phyloP scores from a whole-genome alignment of 1,140 invertebrate species.

The Lamellibrachia luymesi region DNA sequence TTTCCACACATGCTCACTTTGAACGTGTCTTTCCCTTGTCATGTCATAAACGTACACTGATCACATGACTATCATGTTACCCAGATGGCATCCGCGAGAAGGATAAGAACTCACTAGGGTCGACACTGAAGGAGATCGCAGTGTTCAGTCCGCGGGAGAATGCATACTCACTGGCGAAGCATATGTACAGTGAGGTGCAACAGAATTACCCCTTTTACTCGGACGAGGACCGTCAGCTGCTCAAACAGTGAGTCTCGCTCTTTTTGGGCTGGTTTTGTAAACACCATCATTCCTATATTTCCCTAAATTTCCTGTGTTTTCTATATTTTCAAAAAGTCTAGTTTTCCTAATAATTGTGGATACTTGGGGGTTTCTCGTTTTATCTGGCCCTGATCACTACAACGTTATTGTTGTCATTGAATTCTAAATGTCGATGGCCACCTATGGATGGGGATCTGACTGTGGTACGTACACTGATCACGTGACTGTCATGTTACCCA shows the following conservation, averaged over 20 bases:
- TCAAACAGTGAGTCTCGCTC: constrained; percentile 63
- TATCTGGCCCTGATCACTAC: no score
- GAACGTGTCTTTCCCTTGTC: neutral
- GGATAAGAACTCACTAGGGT: constrained; percentile 72
- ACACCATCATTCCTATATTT: no score
- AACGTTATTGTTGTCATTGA: no score
- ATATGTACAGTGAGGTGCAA: constrained; percentile 88
- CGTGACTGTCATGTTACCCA: constrained; percentile 55
- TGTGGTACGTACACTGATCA: constrained; percentile 9
- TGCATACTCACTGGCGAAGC: constrained; percentile 78
- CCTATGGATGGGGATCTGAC: no score
- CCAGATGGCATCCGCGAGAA: constrained; percentile 85
- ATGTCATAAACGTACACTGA: constrained; percentile 7
- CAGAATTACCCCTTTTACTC: constrained; percentile 92
- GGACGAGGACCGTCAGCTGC: constrained; percentile 79
- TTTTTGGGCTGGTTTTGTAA: neutral
- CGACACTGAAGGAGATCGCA: constrained; percentile 76
- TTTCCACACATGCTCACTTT: neutral
- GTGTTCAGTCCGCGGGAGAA: constrained; percentile 73
- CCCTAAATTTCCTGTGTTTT: no score
- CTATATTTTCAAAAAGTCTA: no score
- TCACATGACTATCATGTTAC: constrained; percentile 41
- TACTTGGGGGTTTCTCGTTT: no score
- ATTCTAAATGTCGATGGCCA: no score
- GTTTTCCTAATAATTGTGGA: no score